Evolutionary conservation across 2,888 invertebrate species (phyloP).

Genomic region (Nephrocerus scutellatus): DNA sequence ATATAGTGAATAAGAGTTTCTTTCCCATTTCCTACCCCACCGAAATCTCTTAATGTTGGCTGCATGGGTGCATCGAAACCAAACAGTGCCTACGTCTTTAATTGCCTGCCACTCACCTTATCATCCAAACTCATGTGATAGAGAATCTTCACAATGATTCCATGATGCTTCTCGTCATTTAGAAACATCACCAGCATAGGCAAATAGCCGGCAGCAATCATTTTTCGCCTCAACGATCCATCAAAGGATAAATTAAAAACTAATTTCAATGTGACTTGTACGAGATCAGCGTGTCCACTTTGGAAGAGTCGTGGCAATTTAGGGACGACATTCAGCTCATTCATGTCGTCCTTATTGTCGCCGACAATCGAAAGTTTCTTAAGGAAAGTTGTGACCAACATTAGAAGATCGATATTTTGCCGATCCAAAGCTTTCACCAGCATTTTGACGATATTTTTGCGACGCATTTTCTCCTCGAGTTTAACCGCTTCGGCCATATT

Average conservation of each 20-base stretch:
- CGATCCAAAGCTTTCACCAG: slow-evolving; percentile 83
- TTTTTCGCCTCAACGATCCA: slow-evolving; percentile 72
- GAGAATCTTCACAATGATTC: slow-evolving; percentile 70
- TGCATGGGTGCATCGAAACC: too few relatives aligned
- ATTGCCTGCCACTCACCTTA: slow-evolving; percentile 37
- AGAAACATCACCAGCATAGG: slow-evolving; percentile 84
- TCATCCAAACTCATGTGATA: slow-evolving; percentile 96
- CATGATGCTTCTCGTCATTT: slow-evolving; percentile 75
- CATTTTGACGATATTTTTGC: slow-evolving; percentile 82
- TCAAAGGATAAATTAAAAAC: slow-evolving; percentile 96
- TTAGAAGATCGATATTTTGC: slow-evolving; percentile 80
- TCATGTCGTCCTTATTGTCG: slow-evolving; percentile 92
- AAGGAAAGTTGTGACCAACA: slow-evolving; percentile 85
- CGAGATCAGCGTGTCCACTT: slow-evolving; percentile 52
- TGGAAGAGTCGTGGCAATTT: slow-evolving; percentile 75
- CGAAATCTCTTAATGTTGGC: too few relatives aligned
- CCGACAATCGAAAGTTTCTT: slow-evolving; percentile 91
- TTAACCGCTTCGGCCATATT: slow-evolving; percentile 94
- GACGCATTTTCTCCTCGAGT: slow-evolving; percentile 95
- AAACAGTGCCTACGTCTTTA: too few relatives aligned
- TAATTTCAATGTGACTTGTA: slow-evolving; percentile 75
- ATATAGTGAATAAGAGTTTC: too few relatives aligned
- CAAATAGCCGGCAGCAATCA: slow-evolving; percentile 82
- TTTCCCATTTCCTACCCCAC: too few relatives aligned
- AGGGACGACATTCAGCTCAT: slow-evolving; percentile 69